These are phyloP conservation scores for Megalonaias nervosa DNA, from an alignment of 1,140 invertebrate species.

Conservation along the genomic window DNA sequence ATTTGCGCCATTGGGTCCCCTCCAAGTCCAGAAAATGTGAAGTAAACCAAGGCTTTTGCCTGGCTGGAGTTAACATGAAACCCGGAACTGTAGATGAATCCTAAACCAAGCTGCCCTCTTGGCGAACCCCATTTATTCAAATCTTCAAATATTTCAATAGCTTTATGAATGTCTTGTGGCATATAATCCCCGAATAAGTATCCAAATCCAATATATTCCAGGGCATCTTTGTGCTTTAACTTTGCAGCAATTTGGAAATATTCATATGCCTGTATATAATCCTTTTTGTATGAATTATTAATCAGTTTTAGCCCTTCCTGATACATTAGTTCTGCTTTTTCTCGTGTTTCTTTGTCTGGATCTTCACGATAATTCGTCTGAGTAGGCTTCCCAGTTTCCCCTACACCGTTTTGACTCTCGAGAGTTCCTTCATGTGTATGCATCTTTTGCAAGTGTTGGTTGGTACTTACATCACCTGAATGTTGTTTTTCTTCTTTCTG, in stretches of 20 bases:
- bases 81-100: slow-evolving; percentile 91
- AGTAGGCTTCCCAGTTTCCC: no score
- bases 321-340: no score
- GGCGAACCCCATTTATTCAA: slow-evolving; percentile 84
- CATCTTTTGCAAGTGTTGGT: no score
- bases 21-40: slow-evolving; percentile 90
- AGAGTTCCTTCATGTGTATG: no score
- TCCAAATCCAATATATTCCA: slow-evolving; percentile 89
- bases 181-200: slow-evolving; percentile 84
- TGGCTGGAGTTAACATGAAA: slow-evolving; percentile 89
- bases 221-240: slow-evolving; percentile 84
- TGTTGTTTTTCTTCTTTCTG: no score
- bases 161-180: slow-evolving; percentile 83
- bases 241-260: slow-evolving; percentile 81
- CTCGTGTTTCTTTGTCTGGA: no score
- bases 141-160: slow-evolving; percentile 83
- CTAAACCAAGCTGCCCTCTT: slow-evolving; percentile 91
- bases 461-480: no score
- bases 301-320: slow-evolving; percentile 57
- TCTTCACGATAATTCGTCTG: no score
- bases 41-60: slow-evolving; percentile 90
- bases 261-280: slow-evolving; percentile 62
- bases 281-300: slow-evolving; percentile 58
- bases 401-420: no score
- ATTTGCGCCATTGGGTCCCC: slow-evolving; percentile 95